Base-by-base conservation (phyloP, 2,797 vertebrate species). In the Melopsittacus undulatus region DNA sequence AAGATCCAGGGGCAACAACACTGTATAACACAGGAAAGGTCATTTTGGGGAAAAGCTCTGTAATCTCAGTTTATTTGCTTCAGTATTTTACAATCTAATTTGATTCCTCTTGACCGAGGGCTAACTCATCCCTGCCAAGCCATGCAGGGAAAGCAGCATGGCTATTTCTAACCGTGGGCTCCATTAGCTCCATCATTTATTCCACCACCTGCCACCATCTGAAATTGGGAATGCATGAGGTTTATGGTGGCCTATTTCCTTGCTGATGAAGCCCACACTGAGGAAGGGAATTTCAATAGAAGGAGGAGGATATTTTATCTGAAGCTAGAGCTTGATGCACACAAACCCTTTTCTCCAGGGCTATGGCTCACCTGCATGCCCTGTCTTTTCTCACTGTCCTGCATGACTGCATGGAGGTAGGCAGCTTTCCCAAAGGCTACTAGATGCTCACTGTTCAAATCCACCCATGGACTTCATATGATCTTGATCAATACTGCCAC, bases 381-480 rank as follows among this genome's bases (percentile, higher is more conserved):
- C 24, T 68, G 30, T 5, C 17, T 84, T 59, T 87, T 30, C 59
- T 74, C 27, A 36, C 18, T 79, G 62, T 11, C 51, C 54, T 62
- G 23, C 1, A 4, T 29, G 43, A 74, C 32, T 22, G 20, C 54
- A 56, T 22, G 54, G 87, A 26, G 26, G 30, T 36, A 87, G 54
- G 2, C 42, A 79, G 23, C 43, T 51, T 70, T 74, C 61, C 32
- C 42, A 72, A 61, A 91, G 29, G 19, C 21, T 42, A 20, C 0
- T 0, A 48, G 46, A 42, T 2, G 0, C 7, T 20, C 38, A 9
- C 18, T 34, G 13, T 40, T 67, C 57, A 57, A 68, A 62, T 26
- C 27, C 61, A 78, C 11, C 26, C 38, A 42, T 0, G 0, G 34
- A 42, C 45, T 84, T 88, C 6, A 1, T 4, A 72, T 0, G 0